These are phyloP conservation scores for Scarus forsteni DNA, from an alignment of 2,797 vertebrate genomes.

Conservation along the genomic window DNA sequence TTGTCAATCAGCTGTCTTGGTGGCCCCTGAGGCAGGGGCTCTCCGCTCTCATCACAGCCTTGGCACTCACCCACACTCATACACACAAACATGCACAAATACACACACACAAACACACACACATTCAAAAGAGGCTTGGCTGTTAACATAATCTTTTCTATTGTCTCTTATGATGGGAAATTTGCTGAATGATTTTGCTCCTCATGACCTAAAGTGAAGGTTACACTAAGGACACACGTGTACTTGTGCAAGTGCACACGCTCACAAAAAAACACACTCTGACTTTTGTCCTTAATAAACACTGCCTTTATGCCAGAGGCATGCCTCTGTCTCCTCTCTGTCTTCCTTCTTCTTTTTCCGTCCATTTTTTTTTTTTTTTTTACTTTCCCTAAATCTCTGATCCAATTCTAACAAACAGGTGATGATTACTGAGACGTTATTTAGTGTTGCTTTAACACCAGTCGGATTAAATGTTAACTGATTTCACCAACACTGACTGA, in stretches of 20 bases:
- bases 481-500: constrained; percentile 4
- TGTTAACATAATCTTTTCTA: constrained; percentile 49
- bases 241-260: constrained; percentile 21
- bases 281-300: constrained; percentile 74
- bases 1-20: constrained; percentile 76
- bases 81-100: constrained; percentile 39
- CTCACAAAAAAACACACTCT: constrained; percentile 51
- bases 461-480: constrained; percentile 22
- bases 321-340: constrained; percentile 68
- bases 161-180: constrained; percentile 63
- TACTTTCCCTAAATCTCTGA: constrained; percentile 36
- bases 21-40: constrained; percentile 76
- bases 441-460: constrained; percentile 9
- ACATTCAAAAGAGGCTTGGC: constrained; percentile 49
- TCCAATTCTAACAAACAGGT: constrained; percentile 33
- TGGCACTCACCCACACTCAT: constrained; percentile 53
- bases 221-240: constrained; percentile 42
- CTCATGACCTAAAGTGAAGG: constrained; percentile 50
- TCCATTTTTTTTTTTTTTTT: constrained; percentile 62
- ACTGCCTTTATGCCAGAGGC: constrained; percentile 62
- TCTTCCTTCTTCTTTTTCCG: constrained; percentile 61
- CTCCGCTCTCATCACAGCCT: constrained; percentile 70
- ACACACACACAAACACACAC: constrained; percentile 23
- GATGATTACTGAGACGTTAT: constrained; percentile 10
- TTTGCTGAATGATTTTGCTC: constrained; percentile 62